Evolutionary conservation across 2,797 vertebrate species (phyloP), one percentile per base, ranked within the genome.

Genomic region (Peromyscus eremicus): DNA sequence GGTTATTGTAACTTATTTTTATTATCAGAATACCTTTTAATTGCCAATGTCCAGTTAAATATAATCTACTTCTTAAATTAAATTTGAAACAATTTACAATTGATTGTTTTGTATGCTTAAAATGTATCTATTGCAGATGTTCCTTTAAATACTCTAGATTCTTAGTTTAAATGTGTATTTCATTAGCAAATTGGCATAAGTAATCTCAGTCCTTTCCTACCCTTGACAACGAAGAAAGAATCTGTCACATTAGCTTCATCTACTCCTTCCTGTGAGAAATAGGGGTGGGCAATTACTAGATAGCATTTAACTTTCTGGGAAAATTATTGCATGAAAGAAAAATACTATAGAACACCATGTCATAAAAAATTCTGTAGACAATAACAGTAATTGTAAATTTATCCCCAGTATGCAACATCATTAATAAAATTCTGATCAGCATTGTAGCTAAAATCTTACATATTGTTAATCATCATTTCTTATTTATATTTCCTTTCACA

Each of bases 61-160:
- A 91, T 91, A 57, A 73, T 91, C 14, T 83, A 71, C 23, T 94
- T 95, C 86, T 94, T 90, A 62, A 13, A 70, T 88, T 52, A 73
- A 92, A 89, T 83, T 93, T 94, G 1, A 49, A 95, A 85, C 60
- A 94, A 46, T 25, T 91, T 76, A 60, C 83, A 92, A 95, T 16
- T 92, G 27, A 90, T 89, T 82, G 84, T 93, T 97, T 92, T 93
- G 34, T 94, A n/a, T 92, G 46, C 83, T 93, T 97, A 77, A 94
- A 92, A 62, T 96, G 23, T 85, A 62, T 91, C 76, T 94, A 7
- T 91, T 96, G 40, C 29, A 89, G n/a, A 94, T 81, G 13, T 93
- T 43, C 71, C 91, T 81, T 94, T 92, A 92, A 14, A 40, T 93
- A 91, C 9, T 62, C 85, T 17, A 52, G 25, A 43, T 90, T 95